Percentiles rank a stretch among this genome's conserved stretches.
These are phyloP conservation scores for Cacajao melanocephalus DNA, from an alignment of 2,797 vertebrate species.

Conservation along the genomic window DNA sequence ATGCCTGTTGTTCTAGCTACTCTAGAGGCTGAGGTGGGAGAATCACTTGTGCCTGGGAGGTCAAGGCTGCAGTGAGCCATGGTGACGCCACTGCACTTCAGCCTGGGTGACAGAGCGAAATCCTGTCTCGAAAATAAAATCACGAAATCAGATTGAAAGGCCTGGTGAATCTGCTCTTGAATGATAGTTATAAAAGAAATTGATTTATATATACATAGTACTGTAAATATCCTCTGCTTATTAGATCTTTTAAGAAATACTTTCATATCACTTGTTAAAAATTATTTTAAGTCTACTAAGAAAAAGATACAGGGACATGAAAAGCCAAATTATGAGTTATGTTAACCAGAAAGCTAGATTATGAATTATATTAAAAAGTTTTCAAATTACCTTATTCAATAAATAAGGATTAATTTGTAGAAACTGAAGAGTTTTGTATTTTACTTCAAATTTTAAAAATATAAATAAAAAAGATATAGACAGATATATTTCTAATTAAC, in stretches of 20 bases:
- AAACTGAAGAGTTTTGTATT: neutral
- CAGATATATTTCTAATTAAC: neutral
- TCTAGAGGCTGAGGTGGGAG: neutral
- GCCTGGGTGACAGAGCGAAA: neutral
- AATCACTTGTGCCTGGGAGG: neutral
- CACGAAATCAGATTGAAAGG: neutral
- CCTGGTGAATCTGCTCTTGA: neutral
- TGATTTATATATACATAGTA: neutral
- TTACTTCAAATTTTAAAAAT: conserved; percentile 14
- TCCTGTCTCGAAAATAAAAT: too few relatives aligned
- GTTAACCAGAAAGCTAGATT: neutral
- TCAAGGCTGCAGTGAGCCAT: neutral
- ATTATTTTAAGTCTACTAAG: neutral
- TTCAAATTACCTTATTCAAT: neutral
- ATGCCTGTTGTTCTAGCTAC: neutral
- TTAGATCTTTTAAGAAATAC: neutral
- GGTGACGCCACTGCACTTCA: neutral
- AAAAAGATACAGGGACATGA: neutral
- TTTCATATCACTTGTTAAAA: neutral
- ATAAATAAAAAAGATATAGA: neutral
- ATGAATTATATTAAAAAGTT: conserved; percentile 31
- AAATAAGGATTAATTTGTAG: neutral
- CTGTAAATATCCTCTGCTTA: neutral
- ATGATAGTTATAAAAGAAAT: neutral
- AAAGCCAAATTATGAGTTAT: neutral